Evolutionary conservation across 2,113 vertebrate species (phyloP).

Genomic region (Theristicus caerulescens): DNA sequence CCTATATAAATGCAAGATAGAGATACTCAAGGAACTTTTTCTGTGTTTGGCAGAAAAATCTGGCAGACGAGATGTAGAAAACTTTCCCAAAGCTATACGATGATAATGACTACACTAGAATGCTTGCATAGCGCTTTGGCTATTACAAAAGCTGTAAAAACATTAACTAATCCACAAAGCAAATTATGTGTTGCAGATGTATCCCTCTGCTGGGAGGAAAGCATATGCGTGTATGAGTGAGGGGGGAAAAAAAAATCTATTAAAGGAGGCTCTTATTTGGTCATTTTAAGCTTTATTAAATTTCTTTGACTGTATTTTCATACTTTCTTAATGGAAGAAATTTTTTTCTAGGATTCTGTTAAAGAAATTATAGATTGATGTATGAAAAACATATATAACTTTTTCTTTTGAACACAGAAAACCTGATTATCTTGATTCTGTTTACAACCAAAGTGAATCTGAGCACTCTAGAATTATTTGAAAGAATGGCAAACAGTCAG

Average conservation of each 20-base stretch:
- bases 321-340: neutral
- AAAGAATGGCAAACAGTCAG: neutral
- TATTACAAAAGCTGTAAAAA: conserved; percentile 30
- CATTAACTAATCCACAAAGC: conserved; percentile 10
- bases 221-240: neutral
- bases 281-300: neutral
- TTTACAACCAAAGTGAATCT: neutral
- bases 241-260: neutral
- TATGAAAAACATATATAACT: neutral
- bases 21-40: neutral
- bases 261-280: neutral
- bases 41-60: neutral
- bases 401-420: neutral
- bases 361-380: neutral
- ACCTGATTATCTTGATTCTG: neutral
- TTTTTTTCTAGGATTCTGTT: neutral
- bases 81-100: neutral
- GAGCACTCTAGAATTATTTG: neutral
- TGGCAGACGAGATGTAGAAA: neutral
- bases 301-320: neutral
- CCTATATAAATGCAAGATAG: neutral
- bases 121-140: neutral
- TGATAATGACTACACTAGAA: neutral
- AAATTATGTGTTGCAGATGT: conserved; percentile 8
- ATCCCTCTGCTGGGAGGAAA: conserved; percentile 6